Conservation (phyloP, 2,113 vertebrate species). For the Hyperoodon ampullatus region DNA sequence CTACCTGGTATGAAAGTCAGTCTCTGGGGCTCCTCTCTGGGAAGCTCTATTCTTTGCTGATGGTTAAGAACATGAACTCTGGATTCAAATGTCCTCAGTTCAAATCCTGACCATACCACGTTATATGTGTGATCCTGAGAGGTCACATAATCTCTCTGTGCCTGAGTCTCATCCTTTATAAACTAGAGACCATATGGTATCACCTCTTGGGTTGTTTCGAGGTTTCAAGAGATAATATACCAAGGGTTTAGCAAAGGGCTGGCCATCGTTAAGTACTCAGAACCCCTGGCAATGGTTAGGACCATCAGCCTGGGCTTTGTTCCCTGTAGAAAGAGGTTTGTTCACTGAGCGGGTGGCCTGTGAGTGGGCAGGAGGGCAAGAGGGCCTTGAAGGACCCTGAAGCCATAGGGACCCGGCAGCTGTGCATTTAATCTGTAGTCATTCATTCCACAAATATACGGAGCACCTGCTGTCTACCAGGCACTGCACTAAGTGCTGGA, state of each 20-base stretch:
- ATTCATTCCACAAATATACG: constrained; percentile 17
- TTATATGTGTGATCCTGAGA: not conserved
- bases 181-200: not conserved
- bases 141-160: not conserved
- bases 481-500: not conserved
- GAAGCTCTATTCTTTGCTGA: not conserved
- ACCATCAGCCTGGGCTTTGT: constrained; percentile 30
- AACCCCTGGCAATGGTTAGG: not conserved
- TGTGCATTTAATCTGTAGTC: constrained; percentile 29
- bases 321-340: not conserved
- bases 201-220: not conserved
- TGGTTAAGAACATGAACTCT: not conserved
- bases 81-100: constrained; percentile 43
- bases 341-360: not conserved
- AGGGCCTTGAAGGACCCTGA: not conserved
- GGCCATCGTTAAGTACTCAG: not conserved
- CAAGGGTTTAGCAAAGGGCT: not conserved
- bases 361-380: not conserved
- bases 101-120: not conserved
- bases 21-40: not conserved
- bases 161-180: not conserved
- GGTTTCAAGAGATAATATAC: not conserved
- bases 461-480: not conserved
- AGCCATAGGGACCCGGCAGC: not conserved
- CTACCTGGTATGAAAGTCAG: not conserved